Evolutionary conservation across 2,113 vertebrate genomes (phyloP).

Genomic region (Proteles cristata): DNA sequence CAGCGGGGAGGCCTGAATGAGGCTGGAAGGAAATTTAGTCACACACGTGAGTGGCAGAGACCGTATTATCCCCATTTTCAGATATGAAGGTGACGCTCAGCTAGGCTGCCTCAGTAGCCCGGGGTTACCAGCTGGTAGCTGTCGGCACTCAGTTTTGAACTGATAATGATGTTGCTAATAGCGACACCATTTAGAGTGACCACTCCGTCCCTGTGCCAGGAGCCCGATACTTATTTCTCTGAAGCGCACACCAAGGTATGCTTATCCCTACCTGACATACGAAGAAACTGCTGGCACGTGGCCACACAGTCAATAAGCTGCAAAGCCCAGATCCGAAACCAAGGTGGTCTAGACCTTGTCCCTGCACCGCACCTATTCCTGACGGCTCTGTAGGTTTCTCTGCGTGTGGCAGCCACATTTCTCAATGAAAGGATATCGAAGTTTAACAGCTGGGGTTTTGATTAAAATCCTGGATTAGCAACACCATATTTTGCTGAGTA

Average conservation of each 20-base stretch:
- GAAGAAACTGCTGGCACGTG: background rate
- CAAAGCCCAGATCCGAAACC: background rate
- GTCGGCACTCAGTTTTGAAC: background rate
- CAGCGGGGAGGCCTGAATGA: background rate
- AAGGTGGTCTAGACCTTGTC: background rate
- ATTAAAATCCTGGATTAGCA: slow-evolving; percentile 18
- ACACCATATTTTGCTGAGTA: background rate
- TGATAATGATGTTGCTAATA: background rate
- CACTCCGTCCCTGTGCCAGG: background rate
- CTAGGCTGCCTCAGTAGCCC: background rate
- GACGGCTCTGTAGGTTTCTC: background rate
- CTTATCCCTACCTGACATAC: background rate
- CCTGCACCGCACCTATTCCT: background rate
- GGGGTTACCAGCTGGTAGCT: background rate
- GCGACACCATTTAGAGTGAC: background rate
- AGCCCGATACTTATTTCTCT: background rate
- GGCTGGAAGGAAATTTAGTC: slow-evolving; percentile 18
- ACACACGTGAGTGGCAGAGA: too few relatives aligned
- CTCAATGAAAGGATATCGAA: slow-evolving; percentile 10
- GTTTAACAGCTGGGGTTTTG: background rate
- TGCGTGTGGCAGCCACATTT: background rate
- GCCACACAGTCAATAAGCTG: background rate
- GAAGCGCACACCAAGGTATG: background rate
- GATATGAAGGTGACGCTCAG: background rate
- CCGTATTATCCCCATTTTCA: background rate